Evolutionary conservation across 1,140 invertebrate genomes (phyloP).

Genomic region (Drosophila persimilis): DNA sequence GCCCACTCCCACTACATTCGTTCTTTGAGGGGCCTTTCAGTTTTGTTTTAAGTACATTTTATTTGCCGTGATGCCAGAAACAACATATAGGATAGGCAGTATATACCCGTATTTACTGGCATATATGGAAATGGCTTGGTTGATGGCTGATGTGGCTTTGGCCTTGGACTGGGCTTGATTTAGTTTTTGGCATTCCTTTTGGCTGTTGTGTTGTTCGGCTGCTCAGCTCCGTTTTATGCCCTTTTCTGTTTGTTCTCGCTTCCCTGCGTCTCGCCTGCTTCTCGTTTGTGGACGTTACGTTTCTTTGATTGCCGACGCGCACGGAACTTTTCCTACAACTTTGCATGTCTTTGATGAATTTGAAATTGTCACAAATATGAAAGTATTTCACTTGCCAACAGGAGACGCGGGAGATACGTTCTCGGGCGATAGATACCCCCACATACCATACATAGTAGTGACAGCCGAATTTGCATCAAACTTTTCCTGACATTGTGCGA

Average conservation of each 20-base stretch:
- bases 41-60: slow-evolving; percentile 70
- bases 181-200: slow-evolving; percentile 49
- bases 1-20: slow-evolving; percentile 3
- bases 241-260: slow-evolving; percentile 63
- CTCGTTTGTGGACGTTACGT: slow-evolving; percentile 61
- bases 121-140: slow-evolving; percentile 19
- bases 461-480: slow-evolving; percentile 69
- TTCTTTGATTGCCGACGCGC: slow-evolving; percentile 72
- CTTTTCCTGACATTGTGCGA: slow-evolving; percentile 71
- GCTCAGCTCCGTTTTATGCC: slow-evolving; percentile 46
- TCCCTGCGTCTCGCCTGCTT: too few relatives aligned
- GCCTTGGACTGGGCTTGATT: slow-evolving; percentile 74
- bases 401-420: slow-evolving; percentile 7
- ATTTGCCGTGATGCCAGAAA: slow-evolving; percentile 52
- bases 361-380: slow-evolving; percentile 80
- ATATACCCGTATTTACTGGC: slow-evolving; percentile 19
- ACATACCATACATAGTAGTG: not conserved
- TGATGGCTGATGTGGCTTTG: slow-evolving; percentile 36
- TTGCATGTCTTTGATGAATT: slow-evolving; percentile 81
- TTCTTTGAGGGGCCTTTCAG: slow-evolving; percentile 13
- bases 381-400: slow-evolving; percentile 73
- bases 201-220: slow-evolving; percentile 16
- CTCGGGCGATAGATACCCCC: slow-evolving; percentile 2
- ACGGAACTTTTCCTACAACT: slow-evolving; percentile 67
- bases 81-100: not conserved